Conservation (phyloP, 2,888 invertebrate species). For the Tethea ocularis region DNA sequence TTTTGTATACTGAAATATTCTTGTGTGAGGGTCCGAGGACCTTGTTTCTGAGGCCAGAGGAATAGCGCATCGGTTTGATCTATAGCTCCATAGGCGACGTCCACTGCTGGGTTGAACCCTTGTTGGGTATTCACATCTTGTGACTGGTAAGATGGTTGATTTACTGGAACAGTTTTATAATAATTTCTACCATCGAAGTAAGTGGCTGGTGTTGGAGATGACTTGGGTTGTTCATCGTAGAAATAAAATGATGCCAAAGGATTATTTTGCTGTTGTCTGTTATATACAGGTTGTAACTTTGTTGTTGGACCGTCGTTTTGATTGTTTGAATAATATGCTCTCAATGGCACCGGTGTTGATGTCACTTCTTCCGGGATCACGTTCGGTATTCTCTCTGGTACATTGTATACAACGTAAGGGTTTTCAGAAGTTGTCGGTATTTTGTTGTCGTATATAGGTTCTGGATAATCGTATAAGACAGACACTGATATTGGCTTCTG, state of each 20-base stretch:
- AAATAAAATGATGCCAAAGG: slow-evolving; percentile 86
- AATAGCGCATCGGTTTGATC: slow-evolving; percentile 76
- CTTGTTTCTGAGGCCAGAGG: slow-evolving; percentile 80
- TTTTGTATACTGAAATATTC: slow-evolving; percentile 82
- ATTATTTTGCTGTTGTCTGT: slow-evolving; percentile 70
- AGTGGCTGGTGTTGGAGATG: slow-evolving; percentile 82
- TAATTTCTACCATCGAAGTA: slow-evolving; percentile 77
- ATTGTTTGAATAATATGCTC: slow-evolving; percentile 84
- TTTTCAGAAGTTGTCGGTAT: slow-evolving; percentile 72
- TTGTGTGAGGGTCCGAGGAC: slow-evolving; percentile 77
- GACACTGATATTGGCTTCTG: slow-evolving; percentile 77
- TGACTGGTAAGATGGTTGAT: slow-evolving; percentile 48
- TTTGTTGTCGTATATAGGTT: slow-evolving; percentile 70
- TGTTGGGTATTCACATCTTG: slow-evolving; percentile 62
- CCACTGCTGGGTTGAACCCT: slow-evolving; percentile 65
- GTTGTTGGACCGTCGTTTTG: slow-evolving; percentile 82
- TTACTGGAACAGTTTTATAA: slow-evolving; percentile 68
- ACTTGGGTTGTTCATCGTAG: slow-evolving; percentile 85
- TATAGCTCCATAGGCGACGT: slow-evolving; percentile 74
- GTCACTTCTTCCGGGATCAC: slow-evolving; percentile 70
- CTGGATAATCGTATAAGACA: slow-evolving; percentile 77
- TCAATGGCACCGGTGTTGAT: slow-evolving; percentile 85
- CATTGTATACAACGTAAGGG: slow-evolving; percentile 79
- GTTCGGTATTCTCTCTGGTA: slow-evolving; percentile 68
- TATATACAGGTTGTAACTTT: slow-evolving; percentile 78